A percentile compares a stretch with the other conserved stretches of the same genome.
phyloP scores from a whole-genome alignment of 2,888 invertebrate genomes.

The Pocota personata region DNA sequence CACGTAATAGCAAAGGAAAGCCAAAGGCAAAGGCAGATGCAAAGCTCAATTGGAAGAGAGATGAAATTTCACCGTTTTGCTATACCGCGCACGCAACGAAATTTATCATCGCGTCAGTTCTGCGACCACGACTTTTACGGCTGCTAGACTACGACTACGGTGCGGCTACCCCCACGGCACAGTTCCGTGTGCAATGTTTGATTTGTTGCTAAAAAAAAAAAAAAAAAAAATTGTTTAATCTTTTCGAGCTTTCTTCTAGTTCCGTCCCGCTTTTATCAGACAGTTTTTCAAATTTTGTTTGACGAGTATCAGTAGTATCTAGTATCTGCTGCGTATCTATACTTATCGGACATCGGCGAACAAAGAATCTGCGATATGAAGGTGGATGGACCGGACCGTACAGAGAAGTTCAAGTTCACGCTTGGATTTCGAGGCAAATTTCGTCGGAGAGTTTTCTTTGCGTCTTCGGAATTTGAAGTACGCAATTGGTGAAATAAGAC shows the following conservation, averaged over 20 bases:
- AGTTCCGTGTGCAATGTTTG: slow-evolving; percentile 15
- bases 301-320: not conserved
- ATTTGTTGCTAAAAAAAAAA: not conserved
- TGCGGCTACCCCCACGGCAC: not conserved
- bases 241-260: not conserved
- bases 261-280: not conserved
- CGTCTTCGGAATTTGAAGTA: not conserved
- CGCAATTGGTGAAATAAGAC: not conserved
- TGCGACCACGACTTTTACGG: not conserved
- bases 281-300: not conserved
- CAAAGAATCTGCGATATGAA: not conserved
- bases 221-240: too few species aligned
- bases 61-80: slow-evolving; percentile 20
- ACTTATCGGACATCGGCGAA: not conserved
- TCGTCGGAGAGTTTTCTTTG: not conserved
- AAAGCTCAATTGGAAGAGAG: slow-evolving; percentile 25
- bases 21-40: not conserved
- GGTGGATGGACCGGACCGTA: not conserved
- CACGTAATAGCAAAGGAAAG: slow-evolving; percentile 31
- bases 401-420: slow-evolving; percentile 21
- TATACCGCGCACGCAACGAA: slow-evolving; percentile 24
- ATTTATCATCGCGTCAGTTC: slow-evolving; percentile 15
- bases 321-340: slow-evolving; percentile 6
- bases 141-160: slow-evolving; percentile 7
- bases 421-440: not conserved